Base-by-base conservation (phyloP, 2,888 invertebrate genomes). In the Margaritifera margaritifera region DNA sequence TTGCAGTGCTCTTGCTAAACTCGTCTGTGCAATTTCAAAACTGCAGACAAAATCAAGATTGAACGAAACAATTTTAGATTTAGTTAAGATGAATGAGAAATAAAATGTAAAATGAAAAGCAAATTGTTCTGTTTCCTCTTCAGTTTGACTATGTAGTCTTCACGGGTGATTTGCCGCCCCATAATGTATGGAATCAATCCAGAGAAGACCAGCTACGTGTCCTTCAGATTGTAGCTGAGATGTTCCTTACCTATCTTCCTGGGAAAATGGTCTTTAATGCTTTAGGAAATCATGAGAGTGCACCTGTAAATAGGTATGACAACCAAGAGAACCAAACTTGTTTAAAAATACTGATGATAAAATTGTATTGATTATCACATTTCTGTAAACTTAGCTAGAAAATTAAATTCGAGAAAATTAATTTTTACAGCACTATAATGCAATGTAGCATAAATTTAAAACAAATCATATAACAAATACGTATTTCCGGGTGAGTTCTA, bases 81-180 rank as follows among this genome's bases (percentile, higher is more conserved):
- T 42, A 42, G 15, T 42, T 42, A 15, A 42, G 15, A 42, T 15
- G 15, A 15, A 20, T 4, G 18, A 5, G 5, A 60, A 4, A 51
- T 22, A 60, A 51, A 51, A 50, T 50, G 15, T 22, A 24, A 56
- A 24, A 24, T 24, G 19, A 56, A 18, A n/a, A 24, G 4, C 4
- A 56, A 56, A 19, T 19, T 56, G 4, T 56, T 42, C 42, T 42
- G 42, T 42, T 42, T 42, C 11, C 2, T 42, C 68, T 68, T 20
- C 65, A 90, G 96, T 87, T 91, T 75, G 91, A 91, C 79, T 88
- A 90, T 77, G 88, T 99, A 76, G 90, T 97, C 56, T 97, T 98
- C 96, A 98, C 98, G 0, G 98, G 98, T 5, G 99, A 99, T 90
- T 91, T 98, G 75, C 97, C 98, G 5, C 96, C 98, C 0, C 99